These are phyloP conservation scores for Amphilophus citrinellus DNA, from an alignment of 2,113 vertebrate genomes.

Conservation along the genomic window DNA sequence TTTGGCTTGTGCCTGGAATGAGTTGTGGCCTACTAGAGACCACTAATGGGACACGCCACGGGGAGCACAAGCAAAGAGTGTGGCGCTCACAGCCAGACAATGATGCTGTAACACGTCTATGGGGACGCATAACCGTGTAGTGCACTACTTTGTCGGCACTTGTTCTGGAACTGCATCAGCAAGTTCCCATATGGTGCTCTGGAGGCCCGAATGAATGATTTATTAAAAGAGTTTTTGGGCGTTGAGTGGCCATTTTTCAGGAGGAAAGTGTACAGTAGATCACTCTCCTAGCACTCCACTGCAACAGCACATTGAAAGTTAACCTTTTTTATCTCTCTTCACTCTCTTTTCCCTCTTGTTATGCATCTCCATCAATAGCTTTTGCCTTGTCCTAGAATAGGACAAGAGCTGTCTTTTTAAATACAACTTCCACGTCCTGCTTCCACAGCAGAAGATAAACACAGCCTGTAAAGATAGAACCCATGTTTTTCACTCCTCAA, in stretches of 20 bases:
- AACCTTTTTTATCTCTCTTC: constrained; percentile 7
- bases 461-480: constrained; percentile 70
- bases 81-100: constrained; percentile 53
- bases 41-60: constrained; percentile 57
- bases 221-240: constrained; percentile 51
- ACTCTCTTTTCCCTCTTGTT: constrained; percentile 23
- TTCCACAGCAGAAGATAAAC: constrained; percentile 73
- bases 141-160: constrained; percentile 62
- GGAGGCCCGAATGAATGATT: constrained; percentile 65
- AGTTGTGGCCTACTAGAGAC: constrained; percentile 59
- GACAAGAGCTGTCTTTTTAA: constrained; percentile 37
- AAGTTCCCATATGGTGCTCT: constrained; percentile 58
- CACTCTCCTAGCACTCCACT: constrained; percentile 60
- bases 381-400: background rate
- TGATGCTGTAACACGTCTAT: constrained; percentile 58
- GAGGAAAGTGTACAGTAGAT: constrained; percentile 42
- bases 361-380: constrained; percentile 11
- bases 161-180: constrained; percentile 62
- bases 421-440: constrained; percentile 61
- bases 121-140: constrained; percentile 63
- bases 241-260: constrained; percentile 60
- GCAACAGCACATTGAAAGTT: constrained; percentile 7
- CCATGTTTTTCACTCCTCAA: constrained; percentile 56
- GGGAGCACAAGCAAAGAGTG: constrained; percentile 58
- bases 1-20: constrained; percentile 56